phyloP scores from a whole-genome alignment of 2,797 vertebrate genomes.

The Australoheros facetus region DNA sequence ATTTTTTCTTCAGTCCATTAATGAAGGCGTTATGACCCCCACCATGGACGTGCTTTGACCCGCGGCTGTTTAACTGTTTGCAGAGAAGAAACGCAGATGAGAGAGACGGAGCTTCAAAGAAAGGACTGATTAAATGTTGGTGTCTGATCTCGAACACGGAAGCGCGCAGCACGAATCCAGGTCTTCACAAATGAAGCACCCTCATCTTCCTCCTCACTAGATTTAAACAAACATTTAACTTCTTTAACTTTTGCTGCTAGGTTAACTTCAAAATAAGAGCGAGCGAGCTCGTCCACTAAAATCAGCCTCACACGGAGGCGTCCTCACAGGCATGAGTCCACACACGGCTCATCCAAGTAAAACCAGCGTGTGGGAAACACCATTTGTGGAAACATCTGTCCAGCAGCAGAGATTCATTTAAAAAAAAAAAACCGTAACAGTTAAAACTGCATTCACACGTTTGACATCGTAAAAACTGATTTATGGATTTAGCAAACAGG shows the following conservation, averaged over 20 bases:
- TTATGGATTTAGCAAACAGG: background rate
- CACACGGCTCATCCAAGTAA: too few relatives aligned
- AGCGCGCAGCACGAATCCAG: too few relatives aligned
- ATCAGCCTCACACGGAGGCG: background rate
- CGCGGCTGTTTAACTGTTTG: background rate
- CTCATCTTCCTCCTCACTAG: background rate
- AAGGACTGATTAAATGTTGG: background rate
- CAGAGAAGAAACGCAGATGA: background rate
- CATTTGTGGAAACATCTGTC: background rate
- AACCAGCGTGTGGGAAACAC: too few relatives aligned
- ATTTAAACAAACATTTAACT: background rate
- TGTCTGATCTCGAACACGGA: background rate
- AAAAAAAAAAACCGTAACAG: background rate
- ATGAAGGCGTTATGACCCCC: too few relatives aligned
- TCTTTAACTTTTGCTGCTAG: too few relatives aligned
- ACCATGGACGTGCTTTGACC: background rate
- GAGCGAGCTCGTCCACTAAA: background rate
- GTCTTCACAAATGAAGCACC: background rate
- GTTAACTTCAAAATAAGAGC: background rate
- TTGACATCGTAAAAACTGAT: too few relatives aligned
- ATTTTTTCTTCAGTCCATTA: background rate
- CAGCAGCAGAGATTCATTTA: background rate
- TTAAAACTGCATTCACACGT: too few relatives aligned
- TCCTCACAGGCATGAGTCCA: background rate
- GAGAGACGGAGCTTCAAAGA: background rate